A percentile compares a stretch with the other conserved stretches of the same genome.
Conservation (phyloP, 2,888 invertebrate genomes). For the Phymatocera aterrima region DNA sequence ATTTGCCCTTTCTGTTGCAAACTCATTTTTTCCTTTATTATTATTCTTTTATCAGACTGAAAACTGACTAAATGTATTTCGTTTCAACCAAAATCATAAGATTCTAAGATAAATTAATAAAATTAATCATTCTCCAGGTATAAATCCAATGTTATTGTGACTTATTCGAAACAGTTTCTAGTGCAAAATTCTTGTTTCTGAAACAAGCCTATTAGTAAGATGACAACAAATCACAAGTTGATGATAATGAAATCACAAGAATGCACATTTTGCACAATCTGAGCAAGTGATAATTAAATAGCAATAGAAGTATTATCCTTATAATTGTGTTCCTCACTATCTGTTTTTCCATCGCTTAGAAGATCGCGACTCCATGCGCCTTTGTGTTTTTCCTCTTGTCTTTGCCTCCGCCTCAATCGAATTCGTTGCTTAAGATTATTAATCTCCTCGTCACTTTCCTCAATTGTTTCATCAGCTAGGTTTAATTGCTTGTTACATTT, state of each 20-base stretch:
- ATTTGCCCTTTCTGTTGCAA: too few species aligned
- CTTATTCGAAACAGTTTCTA: too few species aligned
- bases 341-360: constrained; percentile 75
- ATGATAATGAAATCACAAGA: too few species aligned
- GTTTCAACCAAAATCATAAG: constrained; percentile 3
- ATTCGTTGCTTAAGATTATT: constrained; percentile 81
- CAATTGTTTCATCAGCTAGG: constrained; percentile 75
- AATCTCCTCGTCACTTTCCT: constrained; percentile 83
- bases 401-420: constrained; percentile 77
- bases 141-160: not conserved
- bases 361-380: constrained; percentile 66
- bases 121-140: not conserved
- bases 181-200: too few species aligned
- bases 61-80: not conserved
- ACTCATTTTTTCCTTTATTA: too few species aligned
- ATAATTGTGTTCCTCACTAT: constrained; percentile 69
- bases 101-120: not conserved
- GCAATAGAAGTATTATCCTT: too few species aligned
- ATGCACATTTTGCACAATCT: too few species aligned
- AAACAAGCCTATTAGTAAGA: not conserved
- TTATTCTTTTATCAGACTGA: too few species aligned
- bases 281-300: too few species aligned
- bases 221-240: too few species aligned
- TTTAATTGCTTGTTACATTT: constrained; percentile 79
- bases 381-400: constrained; percentile 73